Evolutionary conservation across 2,888 invertebrate species (phyloP), one percentile per base, ranked within the genome.

Genomic region (Acanthococcus lagerstroemiae): DNA sequence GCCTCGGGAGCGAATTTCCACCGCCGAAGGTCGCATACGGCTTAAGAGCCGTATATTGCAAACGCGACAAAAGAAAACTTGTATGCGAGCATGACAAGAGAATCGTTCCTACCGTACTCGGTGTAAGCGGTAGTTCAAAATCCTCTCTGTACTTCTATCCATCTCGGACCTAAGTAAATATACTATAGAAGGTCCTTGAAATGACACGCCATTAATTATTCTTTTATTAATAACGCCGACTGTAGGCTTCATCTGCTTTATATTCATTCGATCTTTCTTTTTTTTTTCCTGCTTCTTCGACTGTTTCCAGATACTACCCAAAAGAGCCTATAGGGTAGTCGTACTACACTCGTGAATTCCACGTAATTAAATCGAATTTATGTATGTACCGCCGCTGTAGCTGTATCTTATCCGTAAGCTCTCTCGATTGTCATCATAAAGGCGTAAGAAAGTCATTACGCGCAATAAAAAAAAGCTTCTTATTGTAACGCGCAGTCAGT

Each of bases 181-280:
- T n/a, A n/a, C n/a, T n/a, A 22, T 19, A 17, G 37, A 57, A 57
- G 57, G 57, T 57, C 57, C 57, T 57, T 57, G 57, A 57, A 57
- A 57, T 57, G 57, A 57, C 57, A 57, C 57, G 57, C 57, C 57
- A 57, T 57, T 57, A 57, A 57, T 57, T 57, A 57, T 57, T 57
- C 57, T 57, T 57, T 57, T 57, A 57, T 57, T 57, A 57, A 57
- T 57, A 57, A 44, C 21, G 55, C 30, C 30, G 55, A 55, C 55
- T 17, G 27, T 21, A 26, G n/a, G n/a, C 37, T 55, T 27, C 55
- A 17, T n/a, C 48, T 48, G 48, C 48, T 21, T 48, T 21, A 48
- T 48, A 48, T 48, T 19, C 21, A 19, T 48, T 48, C 48, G n/a
- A 48, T 48, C 48, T 19, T 48, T 19, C 48, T 4, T 48, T 19